Evolutionary conservation across 1,140 invertebrate genomes (phyloP).

Genomic region (Diorhabda sublineata): DNA sequence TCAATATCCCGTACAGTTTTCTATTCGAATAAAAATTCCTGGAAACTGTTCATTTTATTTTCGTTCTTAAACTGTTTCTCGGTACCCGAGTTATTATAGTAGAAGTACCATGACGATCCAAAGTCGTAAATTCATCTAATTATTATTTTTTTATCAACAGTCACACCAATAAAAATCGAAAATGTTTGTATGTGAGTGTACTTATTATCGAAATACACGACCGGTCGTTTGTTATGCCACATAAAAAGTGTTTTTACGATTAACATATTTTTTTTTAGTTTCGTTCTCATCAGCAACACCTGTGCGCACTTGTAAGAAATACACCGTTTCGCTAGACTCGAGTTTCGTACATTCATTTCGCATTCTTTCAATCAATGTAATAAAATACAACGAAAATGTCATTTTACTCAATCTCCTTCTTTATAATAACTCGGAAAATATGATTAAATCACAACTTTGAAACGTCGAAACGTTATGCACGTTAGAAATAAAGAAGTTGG

Average conservation of each 20-base stretch:
- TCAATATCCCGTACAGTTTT: too few relatives aligned
- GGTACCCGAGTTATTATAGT: neutral
- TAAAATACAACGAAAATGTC: too few relatives aligned
- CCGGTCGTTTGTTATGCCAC: neutral
- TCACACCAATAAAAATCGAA: neutral
- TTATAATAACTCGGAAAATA: too few relatives aligned
- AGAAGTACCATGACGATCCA: neutral
- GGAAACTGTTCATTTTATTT: neutral
- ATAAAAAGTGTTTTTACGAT: neutral
- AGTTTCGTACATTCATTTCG: too few relatives aligned
- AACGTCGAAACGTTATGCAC: too few relatives aligned
- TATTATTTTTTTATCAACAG: neutral
- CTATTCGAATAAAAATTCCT: neutral
- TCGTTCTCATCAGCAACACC: neutral
- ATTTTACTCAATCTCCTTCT: too few relatives aligned
- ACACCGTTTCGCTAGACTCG: too few relatives aligned
- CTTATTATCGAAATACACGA: constrained; percentile 1
- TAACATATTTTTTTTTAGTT: neutral
- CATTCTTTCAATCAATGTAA: too few relatives aligned
- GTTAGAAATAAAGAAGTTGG: too few relatives aligned
- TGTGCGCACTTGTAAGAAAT: neutral
- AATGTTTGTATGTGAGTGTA: neutral
- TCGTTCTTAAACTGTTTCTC: neutral
- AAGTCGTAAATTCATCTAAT: neutral
- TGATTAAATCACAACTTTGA: too few relatives aligned